Evolutionary conservation across 2,797 vertebrate genomes (phyloP).

Genomic region (Scarus forsteni): DNA sequence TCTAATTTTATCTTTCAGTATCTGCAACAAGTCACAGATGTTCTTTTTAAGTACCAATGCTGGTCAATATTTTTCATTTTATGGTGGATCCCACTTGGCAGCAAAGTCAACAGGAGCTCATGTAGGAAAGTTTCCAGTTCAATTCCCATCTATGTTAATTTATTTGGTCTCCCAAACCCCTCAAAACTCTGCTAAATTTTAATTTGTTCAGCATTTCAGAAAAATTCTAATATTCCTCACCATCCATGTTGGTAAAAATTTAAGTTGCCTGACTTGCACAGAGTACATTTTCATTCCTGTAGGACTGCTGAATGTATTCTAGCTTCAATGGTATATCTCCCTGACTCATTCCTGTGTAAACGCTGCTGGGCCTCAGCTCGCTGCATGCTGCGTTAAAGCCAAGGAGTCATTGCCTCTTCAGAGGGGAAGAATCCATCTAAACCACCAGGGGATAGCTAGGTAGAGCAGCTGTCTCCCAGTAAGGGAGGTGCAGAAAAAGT

Average conservation of each 20-base stretch:
- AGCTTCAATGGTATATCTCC: constrained; percentile 61
- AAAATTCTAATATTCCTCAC: constrained; percentile 51
- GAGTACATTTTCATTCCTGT: constrained; percentile 13
- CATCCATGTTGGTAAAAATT: constrained; percentile 44
- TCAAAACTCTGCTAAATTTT: constrained; percentile 38
- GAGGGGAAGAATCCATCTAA: constrained; percentile 83
- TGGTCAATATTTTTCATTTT: constrained; percentile 19
- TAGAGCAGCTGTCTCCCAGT: constrained; percentile 77
- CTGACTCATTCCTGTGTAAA: constrained; percentile 80
- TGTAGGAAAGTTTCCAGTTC: constrained; percentile 21
- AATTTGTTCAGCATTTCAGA: constrained; percentile 49
- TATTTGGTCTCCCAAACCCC: neutral
- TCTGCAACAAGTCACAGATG: constrained; percentile 40
- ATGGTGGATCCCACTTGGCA: constrained; percentile 16
- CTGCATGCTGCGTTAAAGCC: constrained; percentile 76
- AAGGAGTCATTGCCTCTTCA: constrained; percentile 76
- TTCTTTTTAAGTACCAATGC: constrained; percentile 33
- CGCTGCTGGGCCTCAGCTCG: constrained; percentile 70
- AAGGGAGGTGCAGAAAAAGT: constrained; percentile 68
- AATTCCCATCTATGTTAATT: constrained; percentile 29
- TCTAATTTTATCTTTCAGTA: constrained; percentile 39
- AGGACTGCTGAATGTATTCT: constrained; percentile 63
- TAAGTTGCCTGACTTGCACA: constrained; percentile 47
- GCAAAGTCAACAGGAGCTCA: constrained; percentile 23
- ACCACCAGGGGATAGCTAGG: constrained; percentile 77